Conservation (phyloP, 2,797 vertebrate genomes). For the Micromesistius poutassou region DNA sequence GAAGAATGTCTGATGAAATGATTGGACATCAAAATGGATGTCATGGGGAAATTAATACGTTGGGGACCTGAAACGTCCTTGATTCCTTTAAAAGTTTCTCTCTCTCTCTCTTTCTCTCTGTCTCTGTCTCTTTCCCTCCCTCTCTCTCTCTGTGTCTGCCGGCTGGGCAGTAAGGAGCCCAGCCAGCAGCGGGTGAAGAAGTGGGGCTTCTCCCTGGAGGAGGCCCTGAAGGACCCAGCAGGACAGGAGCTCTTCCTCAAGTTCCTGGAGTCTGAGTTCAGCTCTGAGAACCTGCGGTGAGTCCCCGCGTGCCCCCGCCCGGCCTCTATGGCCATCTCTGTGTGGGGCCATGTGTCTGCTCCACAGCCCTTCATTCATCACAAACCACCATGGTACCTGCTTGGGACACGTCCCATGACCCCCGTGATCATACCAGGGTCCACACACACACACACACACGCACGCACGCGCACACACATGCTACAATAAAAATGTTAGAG, state of each 20-base stretch:
- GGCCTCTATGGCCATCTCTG: not conserved
- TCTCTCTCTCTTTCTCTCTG: not conserved
- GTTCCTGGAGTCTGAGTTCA: constrained; percentile 97
- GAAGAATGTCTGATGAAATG: constrained; percentile 7
- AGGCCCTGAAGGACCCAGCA: constrained; percentile 89
- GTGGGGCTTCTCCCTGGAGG: constrained; percentile 95
- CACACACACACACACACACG: constrained; percentile 10
- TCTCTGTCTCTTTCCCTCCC: not conserved
- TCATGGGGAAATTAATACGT: not conserved
- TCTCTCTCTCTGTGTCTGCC: constrained; percentile 7
- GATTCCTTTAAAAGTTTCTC: not conserved
- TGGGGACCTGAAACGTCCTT: not conserved
- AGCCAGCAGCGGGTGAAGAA: constrained; percentile 92
- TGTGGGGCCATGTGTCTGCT: not conserved
- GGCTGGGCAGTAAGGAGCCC: constrained; percentile 86
- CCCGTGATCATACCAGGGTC: not conserved
- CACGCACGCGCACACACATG: too few relatives aligned
- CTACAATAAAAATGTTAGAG: not conserved
- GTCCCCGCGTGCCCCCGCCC: constrained; percentile 11
- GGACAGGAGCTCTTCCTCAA: constrained; percentile 94
- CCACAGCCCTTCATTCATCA: not conserved
- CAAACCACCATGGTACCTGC: not conserved
- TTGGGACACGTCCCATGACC: too few relatives aligned
- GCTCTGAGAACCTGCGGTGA: constrained; percentile 97
- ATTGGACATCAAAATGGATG: constrained; percentile 15